Evolutionary conservation across 2,797 vertebrate genomes (phyloP), one percentile per base, ranked within the genome.

Genomic region (Pangasius krempfi): DNA sequence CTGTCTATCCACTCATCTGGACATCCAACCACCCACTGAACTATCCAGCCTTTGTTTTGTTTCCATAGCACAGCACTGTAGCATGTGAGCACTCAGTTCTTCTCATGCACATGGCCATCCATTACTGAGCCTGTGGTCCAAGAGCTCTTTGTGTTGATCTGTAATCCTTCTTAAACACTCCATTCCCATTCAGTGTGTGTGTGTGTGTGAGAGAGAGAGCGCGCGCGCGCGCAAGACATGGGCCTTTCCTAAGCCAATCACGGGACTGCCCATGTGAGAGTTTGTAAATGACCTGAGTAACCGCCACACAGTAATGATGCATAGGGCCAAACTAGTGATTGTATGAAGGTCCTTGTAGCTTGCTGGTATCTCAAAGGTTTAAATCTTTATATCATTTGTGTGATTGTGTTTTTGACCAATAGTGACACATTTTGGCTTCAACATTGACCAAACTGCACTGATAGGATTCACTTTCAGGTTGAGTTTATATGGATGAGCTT

Each of bases 141-240:
- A 50, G 56, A 84, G 47, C 30, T 84, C 16, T 40, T 52, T 81
- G 87, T 88, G 70, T 44, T 84, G 81, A 5, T 56, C 58, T 40
- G 30, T 88, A 88, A 88, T 88, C 87, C 68, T 37, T 56, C 66
- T 88, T 83, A 83, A 79, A 72, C 80, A 83, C 82, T 30, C 18
- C 20, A 70, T 70, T 84, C 40, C 14, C 27, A 66, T 66, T 40
- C 40, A 0, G 16, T 16, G 52, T 70, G 73, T 16, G 13, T 54
- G 52, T 44, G 44, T 44, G 6, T 44, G 44, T 44, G 40, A n/a
- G n/a, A n/a, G n/a, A n/a, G n/a, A n/a, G n/a, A n/a, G n/a, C n/a
- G 37, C 37, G 37, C 37, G 37, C 82, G 37, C 37, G 1, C 20
- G 14, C 87, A 85, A 47, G 37, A 50, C 73, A 70, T 70, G 33